Conservation (phyloP, 2,797 vertebrate genomes). For the Acipenser oxyrinchus region DNA sequence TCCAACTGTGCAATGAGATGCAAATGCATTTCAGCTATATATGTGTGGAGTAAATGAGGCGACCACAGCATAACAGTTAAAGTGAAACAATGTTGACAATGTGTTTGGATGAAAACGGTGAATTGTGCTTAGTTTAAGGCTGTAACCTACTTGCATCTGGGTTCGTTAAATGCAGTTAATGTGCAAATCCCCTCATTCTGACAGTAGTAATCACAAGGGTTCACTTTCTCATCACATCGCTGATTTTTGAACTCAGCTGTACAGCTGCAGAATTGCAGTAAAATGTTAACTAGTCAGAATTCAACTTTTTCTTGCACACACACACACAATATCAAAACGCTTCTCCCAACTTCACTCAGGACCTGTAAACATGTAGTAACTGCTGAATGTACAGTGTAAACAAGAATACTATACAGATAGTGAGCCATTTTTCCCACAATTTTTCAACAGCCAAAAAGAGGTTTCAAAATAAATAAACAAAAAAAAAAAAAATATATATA, state of each 20-base stretch:
- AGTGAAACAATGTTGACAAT: slow-evolving; percentile 14
- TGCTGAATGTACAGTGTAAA: too few relatives aligned
- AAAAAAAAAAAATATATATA: too few relatives aligned
- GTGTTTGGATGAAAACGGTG: slow-evolving; percentile 36
- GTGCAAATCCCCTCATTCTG: slow-evolving; percentile 99
- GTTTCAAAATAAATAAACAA: background rate
- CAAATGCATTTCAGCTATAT: slow-evolving; percentile 1
- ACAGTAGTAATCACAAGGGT: slow-evolving; percentile 99
- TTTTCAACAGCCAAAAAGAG: too few relatives aligned
- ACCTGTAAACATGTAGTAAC: too few relatives aligned
- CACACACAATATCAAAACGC: slow-evolving; percentile 6
- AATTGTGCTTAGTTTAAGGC: slow-evolving; percentile 67
- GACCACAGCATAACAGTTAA: background rate
- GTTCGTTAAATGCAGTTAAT: slow-evolving; percentile 99
- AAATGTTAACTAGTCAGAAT: slow-evolving; percentile 18
- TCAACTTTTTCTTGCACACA: background rate
- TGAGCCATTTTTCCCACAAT: too few relatives aligned
- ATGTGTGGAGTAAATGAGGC: background rate
- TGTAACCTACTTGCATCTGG: slow-evolving; percentile 99
- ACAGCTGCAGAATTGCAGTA: slow-evolving; percentile 88
- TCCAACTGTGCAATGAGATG: slow-evolving; percentile 2
- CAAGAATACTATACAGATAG: too few relatives aligned
- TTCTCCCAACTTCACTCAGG: slow-evolving; percentile 11
- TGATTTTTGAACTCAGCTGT: slow-evolving; percentile 99
- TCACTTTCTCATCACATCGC: slow-evolving; percentile 99